These are phyloP conservation scores for Lasioglossum marginatum DNA, from an alignment of 2,888 invertebrate species.

Conservation along the genomic window DNA sequence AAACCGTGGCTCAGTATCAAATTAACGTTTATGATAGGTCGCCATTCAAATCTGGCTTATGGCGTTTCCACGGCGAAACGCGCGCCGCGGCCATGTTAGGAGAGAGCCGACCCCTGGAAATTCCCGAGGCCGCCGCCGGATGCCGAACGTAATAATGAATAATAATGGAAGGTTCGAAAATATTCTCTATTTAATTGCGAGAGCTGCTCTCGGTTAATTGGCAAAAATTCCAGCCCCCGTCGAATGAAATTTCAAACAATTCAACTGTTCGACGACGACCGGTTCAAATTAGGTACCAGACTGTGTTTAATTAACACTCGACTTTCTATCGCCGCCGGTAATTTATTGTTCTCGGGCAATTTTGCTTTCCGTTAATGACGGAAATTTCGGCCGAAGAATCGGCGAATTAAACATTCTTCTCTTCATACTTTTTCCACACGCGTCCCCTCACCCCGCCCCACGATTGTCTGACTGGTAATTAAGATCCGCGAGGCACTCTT, in stretches of 20 bases:
- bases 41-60: slow-evolving; percentile 68
- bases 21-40: slow-evolving; percentile 72
- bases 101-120: slow-evolving; percentile 10
- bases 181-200: not conserved
- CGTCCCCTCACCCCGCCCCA: too few relatives aligned
- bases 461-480: not conserved
- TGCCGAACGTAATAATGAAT: slow-evolving; percentile 6
- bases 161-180: not conserved
- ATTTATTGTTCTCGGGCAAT: not conserved
- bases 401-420: not conserved
- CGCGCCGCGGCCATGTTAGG: slow-evolving; percentile 22
- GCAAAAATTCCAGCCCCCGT: not conserved
- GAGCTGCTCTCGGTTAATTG: not conserved
- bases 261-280: not conserved
- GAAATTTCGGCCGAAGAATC: not conserved
- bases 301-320: slow-evolving; percentile 31
- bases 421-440: not conserved
- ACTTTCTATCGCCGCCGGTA: not conserved
- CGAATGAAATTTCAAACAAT: slow-evolving; percentile 20
- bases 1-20: slow-evolving; percentile 72
- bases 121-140: not conserved
- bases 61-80: slow-evolving; percentile 38
- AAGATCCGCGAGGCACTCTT: not conserved
- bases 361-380: not conserved
- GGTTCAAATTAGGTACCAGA: slow-evolving; percentile 26